phyloP scores from a whole-genome alignment of 2,797 vertebrate genomes.

The Fundulus diaphanus region DNA sequence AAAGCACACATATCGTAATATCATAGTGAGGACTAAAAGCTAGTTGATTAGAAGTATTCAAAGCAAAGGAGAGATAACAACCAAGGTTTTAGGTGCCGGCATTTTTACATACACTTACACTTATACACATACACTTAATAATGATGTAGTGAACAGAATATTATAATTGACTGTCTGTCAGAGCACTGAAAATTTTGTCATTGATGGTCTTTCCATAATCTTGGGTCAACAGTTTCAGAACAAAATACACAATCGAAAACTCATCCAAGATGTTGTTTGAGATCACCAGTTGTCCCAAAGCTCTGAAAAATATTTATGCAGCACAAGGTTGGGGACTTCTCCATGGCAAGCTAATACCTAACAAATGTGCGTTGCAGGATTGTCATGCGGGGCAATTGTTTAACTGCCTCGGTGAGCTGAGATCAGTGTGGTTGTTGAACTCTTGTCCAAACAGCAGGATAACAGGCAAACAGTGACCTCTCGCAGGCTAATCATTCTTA shows the following conservation, averaged over 20 bases:
- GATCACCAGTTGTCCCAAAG: conserved; percentile 73
- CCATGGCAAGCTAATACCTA: conserved; percentile 71
- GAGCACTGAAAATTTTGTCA: conserved; percentile 34
- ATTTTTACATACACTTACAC: no score
- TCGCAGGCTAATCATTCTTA: conserved; percentile 72
- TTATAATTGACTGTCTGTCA: conserved; percentile 41
- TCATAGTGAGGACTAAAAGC: not conserved
- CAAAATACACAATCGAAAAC: conserved; percentile 73
- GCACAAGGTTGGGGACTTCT: conserved; percentile 47
- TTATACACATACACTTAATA: not conserved
- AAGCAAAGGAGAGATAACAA: conserved; percentile 19
- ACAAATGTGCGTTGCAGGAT: conserved; percentile 74
- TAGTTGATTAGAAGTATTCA: not conserved
- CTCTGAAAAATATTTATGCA: conserved; percentile 80
- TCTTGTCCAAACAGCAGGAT: conserved; percentile 72
- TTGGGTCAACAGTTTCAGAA: conserved; percentile 47
- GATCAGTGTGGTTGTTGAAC: conserved; percentile 74
- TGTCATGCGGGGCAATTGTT: conserved; percentile 63
- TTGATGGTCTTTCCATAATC: conserved; percentile 49
- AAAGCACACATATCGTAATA: not conserved
- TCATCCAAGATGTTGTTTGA: conserved; percentile 68
- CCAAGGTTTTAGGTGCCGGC: not conserved
- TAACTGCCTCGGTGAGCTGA: conserved; percentile 65
- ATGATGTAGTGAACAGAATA: conserved; percentile 38
- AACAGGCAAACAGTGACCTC: conserved; percentile 75